phyloP scores from a whole-genome alignment of 2,113 vertebrate genomes.

The Mirza zaza region DNA sequence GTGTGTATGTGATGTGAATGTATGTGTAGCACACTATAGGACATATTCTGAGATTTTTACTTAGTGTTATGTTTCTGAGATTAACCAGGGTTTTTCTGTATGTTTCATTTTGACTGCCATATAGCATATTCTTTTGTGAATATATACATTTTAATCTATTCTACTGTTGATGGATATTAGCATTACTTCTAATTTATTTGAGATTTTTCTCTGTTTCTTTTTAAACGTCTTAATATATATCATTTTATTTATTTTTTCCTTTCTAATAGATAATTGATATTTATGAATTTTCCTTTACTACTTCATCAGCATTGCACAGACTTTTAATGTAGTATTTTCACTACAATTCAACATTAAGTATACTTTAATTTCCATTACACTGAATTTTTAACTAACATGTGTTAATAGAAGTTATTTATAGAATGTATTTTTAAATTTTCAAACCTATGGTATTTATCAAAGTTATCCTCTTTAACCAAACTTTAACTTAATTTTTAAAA shows the following conservation, averaged over 20 bases:
- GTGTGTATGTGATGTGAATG: neutral
- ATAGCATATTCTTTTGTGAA: neutral
- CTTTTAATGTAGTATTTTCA: neutral
- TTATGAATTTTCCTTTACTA: neutral
- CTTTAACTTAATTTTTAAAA: neutral
- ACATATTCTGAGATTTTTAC: neutral
- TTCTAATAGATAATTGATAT: neutral
- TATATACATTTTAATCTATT: neutral
- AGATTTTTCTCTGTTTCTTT: neutral
- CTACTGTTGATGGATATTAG: neutral
- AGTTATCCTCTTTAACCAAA: neutral
- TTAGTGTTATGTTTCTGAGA: neutral
- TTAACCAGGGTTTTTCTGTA: neutral
- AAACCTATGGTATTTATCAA: neutral
- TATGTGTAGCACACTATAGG: neutral
- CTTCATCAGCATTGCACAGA: neutral
- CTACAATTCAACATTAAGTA: neutral
- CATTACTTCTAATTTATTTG: neutral
- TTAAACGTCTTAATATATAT: neutral
- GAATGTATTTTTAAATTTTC: neutral
- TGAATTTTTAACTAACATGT: neutral
- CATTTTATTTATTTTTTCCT: neutral
- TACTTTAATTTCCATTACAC: neutral
- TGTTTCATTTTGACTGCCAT: neutral
- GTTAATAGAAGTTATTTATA: neutral